Evolutionary conservation across 2,888 invertebrate species (phyloP).

Genomic region (Camptogramma bilineatum): DNA sequence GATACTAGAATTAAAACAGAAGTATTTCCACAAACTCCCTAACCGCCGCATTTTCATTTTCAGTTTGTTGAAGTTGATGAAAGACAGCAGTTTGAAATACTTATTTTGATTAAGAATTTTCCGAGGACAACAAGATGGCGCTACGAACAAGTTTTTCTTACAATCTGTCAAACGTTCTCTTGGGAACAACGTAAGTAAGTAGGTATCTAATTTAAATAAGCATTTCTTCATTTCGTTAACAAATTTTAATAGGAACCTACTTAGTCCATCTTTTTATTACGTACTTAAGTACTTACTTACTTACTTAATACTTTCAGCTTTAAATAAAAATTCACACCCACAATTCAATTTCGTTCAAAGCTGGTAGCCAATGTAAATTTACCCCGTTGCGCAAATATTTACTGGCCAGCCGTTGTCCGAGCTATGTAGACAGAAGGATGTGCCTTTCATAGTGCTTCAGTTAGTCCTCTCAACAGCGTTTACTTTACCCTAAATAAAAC

Average conservation of each 20-base stretch:
- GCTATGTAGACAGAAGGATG: constrained; percentile 32
- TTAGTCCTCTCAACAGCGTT: constrained; percentile 1
- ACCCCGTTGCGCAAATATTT: constrained; percentile 51
- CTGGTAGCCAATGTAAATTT: constrained; percentile 50
- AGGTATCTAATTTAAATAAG: no score
- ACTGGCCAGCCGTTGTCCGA: constrained; percentile 27
- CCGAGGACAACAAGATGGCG: constrained; percentile 11
- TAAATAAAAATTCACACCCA: constrained; percentile 10
- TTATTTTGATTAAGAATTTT: background rate
- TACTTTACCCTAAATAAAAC: background rate
- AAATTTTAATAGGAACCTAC: background rate
- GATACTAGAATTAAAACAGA: constrained; percentile 5
- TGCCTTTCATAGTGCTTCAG: constrained; percentile 4
- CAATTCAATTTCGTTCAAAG: constrained; percentile 47
- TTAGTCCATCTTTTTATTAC: no score
- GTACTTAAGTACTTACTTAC: no score
- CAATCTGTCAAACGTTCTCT: no score
- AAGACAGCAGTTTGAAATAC: background rate
- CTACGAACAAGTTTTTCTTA: constrained; percentile 1
- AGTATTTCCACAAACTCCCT: background rate
- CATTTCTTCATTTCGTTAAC: no score
- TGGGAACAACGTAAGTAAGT: no score
- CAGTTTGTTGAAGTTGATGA: background rate
- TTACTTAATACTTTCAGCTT: background rate
- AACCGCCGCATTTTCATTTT: background rate